Conservation (phyloP, 1,140 invertebrate genomes). For the Steinernema feltiae region DNA sequence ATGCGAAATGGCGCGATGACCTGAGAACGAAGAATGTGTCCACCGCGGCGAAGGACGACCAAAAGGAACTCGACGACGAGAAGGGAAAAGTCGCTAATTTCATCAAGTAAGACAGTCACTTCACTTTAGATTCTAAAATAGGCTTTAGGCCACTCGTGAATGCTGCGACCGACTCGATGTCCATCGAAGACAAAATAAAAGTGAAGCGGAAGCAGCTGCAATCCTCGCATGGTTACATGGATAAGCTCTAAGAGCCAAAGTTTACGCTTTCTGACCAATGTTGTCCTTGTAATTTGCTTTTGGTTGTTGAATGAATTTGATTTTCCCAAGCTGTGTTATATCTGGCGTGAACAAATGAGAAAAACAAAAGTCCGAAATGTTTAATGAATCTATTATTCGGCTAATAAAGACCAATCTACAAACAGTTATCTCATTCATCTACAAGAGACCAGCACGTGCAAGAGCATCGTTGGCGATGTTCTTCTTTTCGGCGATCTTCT, state of each 20-base stretch:
- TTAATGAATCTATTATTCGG: slow-evolving; percentile 5
- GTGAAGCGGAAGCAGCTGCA: neutral
- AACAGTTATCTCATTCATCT: neutral
- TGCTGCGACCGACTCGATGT: neutral
- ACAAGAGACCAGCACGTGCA: slow-evolving; percentile 41
- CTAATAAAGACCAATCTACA: slow-evolving; percentile 1
- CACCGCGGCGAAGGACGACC: neutral
- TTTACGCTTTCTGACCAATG: neutral
- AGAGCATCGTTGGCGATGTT: slow-evolving; percentile 41
- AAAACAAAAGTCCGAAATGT: neutral
- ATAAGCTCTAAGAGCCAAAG: neutral
- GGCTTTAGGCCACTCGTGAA: neutral
- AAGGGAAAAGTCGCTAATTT: slow-evolving; percentile 6
- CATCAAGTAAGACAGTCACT: neutral
- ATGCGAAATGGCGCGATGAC: neutral
- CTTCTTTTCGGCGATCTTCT: slow-evolving; percentile 35
- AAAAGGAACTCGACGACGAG: neutral
- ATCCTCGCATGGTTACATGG: neutral
- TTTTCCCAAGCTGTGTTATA: too few relatives aligned
- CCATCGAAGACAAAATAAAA: neutral
- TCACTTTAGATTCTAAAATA: neutral
- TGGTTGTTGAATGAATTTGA: neutral
- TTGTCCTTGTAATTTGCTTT: neutral
- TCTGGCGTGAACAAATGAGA: too few relatives aligned
- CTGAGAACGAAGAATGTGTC: neutral